Evolutionary conservation across 2,797 vertebrate genomes (phyloP).

Genomic region (Tachyglossus aculeatus): DNA sequence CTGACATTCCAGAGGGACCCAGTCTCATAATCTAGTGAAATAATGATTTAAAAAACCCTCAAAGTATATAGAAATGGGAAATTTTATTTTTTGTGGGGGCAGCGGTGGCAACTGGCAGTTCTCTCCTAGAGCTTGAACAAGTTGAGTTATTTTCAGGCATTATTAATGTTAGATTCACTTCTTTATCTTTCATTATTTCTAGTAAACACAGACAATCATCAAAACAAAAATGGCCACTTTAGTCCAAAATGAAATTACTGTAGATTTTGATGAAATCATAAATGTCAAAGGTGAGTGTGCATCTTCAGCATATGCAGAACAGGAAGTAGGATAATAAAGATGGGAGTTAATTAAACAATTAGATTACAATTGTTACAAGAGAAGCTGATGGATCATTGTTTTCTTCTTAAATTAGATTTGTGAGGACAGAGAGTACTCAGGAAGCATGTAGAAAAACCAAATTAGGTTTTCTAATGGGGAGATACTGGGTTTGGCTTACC

Average conservation of each 20-base stretch:
- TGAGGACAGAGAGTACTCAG: slow-evolving; percentile 53
- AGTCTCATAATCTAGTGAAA: too few species aligned
- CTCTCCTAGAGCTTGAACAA: slow-evolving; percentile 22
- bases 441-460: slow-evolving; percentile 33
- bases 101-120: slow-evolving; percentile 24
- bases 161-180: slow-evolving; percentile 28
- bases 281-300: slow-evolving; percentile 38
- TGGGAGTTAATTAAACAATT: slow-evolving; percentile 60
- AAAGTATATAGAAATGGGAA: too few species aligned
- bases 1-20: too few species aligned
- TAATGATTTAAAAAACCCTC: too few species aligned
- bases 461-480: too few species aligned
- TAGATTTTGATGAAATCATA: slow-evolving; percentile 35
- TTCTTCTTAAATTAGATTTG: slow-evolving; percentile 48
- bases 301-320: slow-evolving; percentile 14
- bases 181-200: too few species aligned
- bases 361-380: slow-evolving; percentile 48
- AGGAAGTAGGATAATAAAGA: slow-evolving; percentile 37
- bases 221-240: slow-evolving; percentile 33
- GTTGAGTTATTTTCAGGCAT: slow-evolving; percentile 14
- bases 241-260: slow-evolving; percentile 27
- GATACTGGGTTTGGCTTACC: too few species aligned
- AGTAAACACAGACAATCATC: slow-evolving; percentile 26
- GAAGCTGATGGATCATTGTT: slow-evolving; percentile 31
- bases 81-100: too few species aligned